Base-by-base conservation (phyloP, 1,140 invertebrate species). In the Elymnias hypermnestra region DNA sequence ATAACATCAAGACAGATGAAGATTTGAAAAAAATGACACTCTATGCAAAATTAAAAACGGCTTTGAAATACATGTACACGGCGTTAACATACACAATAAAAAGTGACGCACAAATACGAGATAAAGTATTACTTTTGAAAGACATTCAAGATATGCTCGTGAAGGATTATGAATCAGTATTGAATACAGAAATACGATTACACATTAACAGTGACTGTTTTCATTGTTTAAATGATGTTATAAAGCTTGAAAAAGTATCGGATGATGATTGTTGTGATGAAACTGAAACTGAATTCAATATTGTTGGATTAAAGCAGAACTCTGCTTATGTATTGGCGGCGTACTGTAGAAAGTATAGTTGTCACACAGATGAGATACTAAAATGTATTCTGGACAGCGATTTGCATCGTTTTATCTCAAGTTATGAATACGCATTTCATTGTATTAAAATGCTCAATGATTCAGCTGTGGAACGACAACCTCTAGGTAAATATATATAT, bases 311-410 rank as follows among this genome's bases (percentile, higher is more conserved):
- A 9, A 75, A 66, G 53, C 59, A 69, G 18, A 67, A 74, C 15
- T 73, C 69, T 17, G 54, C 79, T 0, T 59, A 61, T 35, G 31
- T 75, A 1, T 44, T 84, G 2, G 70, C 74, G 6, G 64, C 72
- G 2, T 83, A 74, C 37, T 84, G 81, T 52, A 63, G 62, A 17
- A 57, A 60, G 15, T 22, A 28, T 0, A 47, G 40, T 14, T 46
- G 54, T 19, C 73, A 69, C 35, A 65, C 67, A 6, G 61, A 69
- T 9, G 78, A 83, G 35, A 22, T 84, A 22, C 42, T 75, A 0
- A 68, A 75, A 15, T 58, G 70, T 17, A 65, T 84, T 48, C 46
- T 83, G 3, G 65, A 79, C 49, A 39, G 53, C n/a, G 62, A 67
- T 29, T 22, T 72, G 15, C 83, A 83, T 37, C 63, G 71, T 43